Conservation (phyloP, 2,113 vertebrate species). For the Tautogolabrus adspersus region DNA sequence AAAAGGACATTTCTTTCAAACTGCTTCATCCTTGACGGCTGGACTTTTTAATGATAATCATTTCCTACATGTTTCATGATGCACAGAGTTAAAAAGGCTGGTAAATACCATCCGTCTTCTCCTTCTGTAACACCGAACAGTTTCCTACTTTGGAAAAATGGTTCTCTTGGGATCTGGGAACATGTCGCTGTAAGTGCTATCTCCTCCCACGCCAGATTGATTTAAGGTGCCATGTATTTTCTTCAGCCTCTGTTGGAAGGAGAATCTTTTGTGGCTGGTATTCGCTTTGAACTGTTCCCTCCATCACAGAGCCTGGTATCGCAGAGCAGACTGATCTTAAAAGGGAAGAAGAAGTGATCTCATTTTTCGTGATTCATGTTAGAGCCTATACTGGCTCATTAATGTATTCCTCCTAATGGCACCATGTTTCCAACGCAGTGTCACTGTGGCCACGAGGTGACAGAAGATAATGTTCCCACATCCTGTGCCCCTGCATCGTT, state of each 20-base stretch:
- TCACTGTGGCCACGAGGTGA: conserved; percentile 16
- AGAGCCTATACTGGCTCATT: conserved; percentile 22
- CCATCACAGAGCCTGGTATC: neutral
- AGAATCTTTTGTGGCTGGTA: conserved; percentile 13
- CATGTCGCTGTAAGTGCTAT: conserved; percentile 6
- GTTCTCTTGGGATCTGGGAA: conserved; percentile 1
- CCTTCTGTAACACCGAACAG: neutral
- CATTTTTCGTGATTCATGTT: conserved; percentile 41
- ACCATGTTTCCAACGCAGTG: conserved; percentile 3
- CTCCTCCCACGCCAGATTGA: conserved; percentile 29
- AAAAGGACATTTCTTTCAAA: neutral
- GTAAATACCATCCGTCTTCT: neutral
- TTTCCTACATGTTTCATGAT: conserved; percentile 11
- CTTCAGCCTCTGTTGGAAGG: conserved; percentile 14
- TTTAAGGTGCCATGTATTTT: conserved; percentile 33
- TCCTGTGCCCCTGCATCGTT: neutral
- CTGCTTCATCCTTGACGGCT: neutral
- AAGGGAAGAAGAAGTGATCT: conserved; percentile 14
- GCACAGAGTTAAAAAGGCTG: conserved; percentile 5
- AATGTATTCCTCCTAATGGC: conserved; percentile 33
- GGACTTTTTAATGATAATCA: conserved; percentile 17
- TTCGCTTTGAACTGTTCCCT: conserved; percentile 30
- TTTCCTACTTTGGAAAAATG: conserved; percentile 9
- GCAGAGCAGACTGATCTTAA: conserved; percentile 28
- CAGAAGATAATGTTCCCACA: conserved; percentile 7